A percentile compares a stretch with the other conserved stretches of the same genome.
Conservation (phyloP, 2,797 vertebrate species). For the Sylvia borin region DNA sequence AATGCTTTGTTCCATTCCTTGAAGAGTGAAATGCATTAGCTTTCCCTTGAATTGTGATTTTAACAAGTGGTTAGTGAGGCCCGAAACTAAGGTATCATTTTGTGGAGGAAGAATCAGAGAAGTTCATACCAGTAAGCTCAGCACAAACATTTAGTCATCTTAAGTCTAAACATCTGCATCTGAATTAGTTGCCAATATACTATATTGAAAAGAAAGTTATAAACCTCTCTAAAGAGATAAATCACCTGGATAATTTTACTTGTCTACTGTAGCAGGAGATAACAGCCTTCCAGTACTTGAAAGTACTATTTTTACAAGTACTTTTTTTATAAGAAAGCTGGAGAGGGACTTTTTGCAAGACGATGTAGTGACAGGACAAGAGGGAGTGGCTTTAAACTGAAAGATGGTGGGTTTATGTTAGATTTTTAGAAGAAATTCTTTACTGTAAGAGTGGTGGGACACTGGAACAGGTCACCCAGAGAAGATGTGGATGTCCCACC, state of each 20-base stretch:
- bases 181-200: background rate
- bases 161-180: background rate
- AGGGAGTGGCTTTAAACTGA: background rate
- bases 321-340: background rate
- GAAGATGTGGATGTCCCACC: background rate
- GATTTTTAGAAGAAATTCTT: background rate
- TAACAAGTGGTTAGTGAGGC: background rate
- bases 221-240: background rate
- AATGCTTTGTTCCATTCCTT: background rate
- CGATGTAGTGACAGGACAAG: background rate
- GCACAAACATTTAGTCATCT: background rate
- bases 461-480: background rate
- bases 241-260: background rate
- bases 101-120: background rate
- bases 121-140: background rate
- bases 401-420: accelerated
- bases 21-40: background rate
- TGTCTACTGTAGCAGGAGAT: background rate
- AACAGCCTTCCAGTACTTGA: background rate
- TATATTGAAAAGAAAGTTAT: background rate
- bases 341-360: background rate
- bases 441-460: accelerated
- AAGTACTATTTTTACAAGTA: background rate
- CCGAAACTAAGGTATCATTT: background rate
- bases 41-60: background rate